Conservation (phyloP, 2,797 vertebrate species). For the Sebastes hubbsi region DNA sequence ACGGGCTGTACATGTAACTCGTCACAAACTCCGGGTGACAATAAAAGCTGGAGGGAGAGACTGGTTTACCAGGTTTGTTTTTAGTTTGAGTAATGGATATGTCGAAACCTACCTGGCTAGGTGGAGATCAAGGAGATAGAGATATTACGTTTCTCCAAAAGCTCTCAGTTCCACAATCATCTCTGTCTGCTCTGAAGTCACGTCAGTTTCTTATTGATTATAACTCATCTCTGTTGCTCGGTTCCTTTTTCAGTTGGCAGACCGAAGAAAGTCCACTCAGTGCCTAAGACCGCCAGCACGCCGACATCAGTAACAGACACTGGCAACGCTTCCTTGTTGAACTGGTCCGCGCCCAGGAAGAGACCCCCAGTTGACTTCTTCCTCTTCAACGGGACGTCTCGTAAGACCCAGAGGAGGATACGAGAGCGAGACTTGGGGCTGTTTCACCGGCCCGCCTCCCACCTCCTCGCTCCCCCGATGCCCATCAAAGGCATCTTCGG, state of each 20-base stretch:
- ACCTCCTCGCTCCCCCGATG: slow-evolving; percentile 58
- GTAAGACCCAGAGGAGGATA: slow-evolving; percentile 81
- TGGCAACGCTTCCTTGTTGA: slow-evolving; percentile 82
- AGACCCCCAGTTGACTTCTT: slow-evolving; percentile 90
- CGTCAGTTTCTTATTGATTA: slow-evolving; percentile 47
- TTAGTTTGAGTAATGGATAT: slow-evolving; percentile 57
- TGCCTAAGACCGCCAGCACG: slow-evolving; percentile 73
- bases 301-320: slow-evolving; percentile 53
- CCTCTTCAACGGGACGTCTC: slow-evolving; percentile 90
- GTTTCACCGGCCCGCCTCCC: slow-evolving; percentile 82
- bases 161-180: slow-evolving; percentile 54
- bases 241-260: slow-evolving; percentile 84
- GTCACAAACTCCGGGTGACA: slow-evolving; percentile 34
- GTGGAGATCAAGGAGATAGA: slow-evolving; percentile 59
- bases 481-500: slow-evolving; percentile 90
- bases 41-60: slow-evolving; percentile 19
- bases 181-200: slow-evolving; percentile 26
- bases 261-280: slow-evolving; percentile 83
- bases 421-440: slow-evolving; percentile 86
- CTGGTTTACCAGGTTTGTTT: slow-evolving; percentile 67
- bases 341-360: slow-evolving; percentile 88
- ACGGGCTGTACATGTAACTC: slow-evolving; percentile 26
- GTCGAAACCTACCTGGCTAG: slow-evolving; percentile 50
- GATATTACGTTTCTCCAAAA: slow-evolving; percentile 51
- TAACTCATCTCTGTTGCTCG: slow-evolving; percentile 17